A percentile compares a stretch with the other conserved stretches of the same genome.
Evolutionary conservation across 2,797 vertebrate genomes (phyloP).

Genomic region (Sibirionetta formosa): DNA sequence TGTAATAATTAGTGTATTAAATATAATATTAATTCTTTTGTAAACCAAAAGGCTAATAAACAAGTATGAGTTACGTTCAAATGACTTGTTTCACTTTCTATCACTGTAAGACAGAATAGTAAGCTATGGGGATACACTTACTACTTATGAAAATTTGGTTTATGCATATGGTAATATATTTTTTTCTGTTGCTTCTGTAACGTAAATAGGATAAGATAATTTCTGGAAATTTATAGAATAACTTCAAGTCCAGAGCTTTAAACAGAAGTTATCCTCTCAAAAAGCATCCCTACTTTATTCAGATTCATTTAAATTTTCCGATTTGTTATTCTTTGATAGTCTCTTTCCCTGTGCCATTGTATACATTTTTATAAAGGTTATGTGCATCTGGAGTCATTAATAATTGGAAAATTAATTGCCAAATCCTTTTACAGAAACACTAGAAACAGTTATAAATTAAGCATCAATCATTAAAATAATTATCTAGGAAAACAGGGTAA

Average conservation of each 20-base stretch:
- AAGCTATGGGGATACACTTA: not conserved
- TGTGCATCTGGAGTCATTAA: constrained; percentile 61
- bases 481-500: not conserved
- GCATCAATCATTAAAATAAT: constrained; percentile 27
- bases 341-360: constrained; percentile 45
- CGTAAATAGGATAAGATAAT: not conserved
- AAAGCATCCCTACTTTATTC: not conserved
- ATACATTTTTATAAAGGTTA: constrained; percentile 72
- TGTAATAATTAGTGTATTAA: not conserved
- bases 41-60: not conserved
- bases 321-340: constrained; percentile 46
- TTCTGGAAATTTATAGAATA: not conserved
- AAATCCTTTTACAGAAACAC: constrained; percentile 64
- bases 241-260: not conserved
- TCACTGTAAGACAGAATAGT: not conserved
- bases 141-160: not conserved
- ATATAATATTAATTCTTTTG: not conserved
- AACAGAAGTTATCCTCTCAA: not conserved
- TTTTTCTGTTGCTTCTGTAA: not conserved
- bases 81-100: not conserved
- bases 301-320: constrained; percentile 57
- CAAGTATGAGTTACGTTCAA: not conserved
- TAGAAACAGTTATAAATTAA: constrained; percentile 73
- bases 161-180: not conserved
- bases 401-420: constrained; percentile 75